phyloP scores from a whole-genome alignment of 2,113 vertebrate species.

The Pica pica region DNA sequence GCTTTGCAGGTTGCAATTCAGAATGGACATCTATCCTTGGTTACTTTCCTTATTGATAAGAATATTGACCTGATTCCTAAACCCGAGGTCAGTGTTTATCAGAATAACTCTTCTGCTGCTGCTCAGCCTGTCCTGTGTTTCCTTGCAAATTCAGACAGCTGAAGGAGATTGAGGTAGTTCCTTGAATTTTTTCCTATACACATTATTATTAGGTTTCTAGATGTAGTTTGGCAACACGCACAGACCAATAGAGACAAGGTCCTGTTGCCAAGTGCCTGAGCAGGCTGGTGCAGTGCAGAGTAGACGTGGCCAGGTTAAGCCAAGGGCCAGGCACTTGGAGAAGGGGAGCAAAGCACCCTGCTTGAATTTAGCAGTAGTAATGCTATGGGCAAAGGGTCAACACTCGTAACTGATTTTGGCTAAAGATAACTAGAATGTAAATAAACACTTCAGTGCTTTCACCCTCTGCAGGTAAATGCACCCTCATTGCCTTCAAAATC shows the following conservation, averaged over 20 bases:
- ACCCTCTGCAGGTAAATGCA: not conserved
- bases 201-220: rapidly evolving
- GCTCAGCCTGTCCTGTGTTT: not conserved
- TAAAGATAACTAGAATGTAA: not conserved
- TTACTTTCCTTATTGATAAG: constrained; percentile 77
- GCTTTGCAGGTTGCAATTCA: constrained; percentile 76
- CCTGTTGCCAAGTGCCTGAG: not conserved
- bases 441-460: not conserved
- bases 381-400: not conserved
- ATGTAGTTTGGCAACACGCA: not conserved
- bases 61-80: constrained; percentile 68
- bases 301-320: not conserved
- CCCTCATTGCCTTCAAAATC: not conserved
- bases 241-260: not conserved
- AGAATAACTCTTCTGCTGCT: not conserved
- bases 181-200: not conserved
- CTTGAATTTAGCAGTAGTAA: not conserved
- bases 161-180: not conserved
- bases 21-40: constrained; percentile 75
- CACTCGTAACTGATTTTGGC: not conserved
- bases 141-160: not conserved
- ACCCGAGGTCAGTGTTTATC: constrained; percentile 70
- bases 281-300: too few relatives aligned
- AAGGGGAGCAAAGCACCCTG: not conserved
- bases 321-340: not conserved